Base-by-base conservation (phyloP, 1,140 invertebrate genomes). In the Sycobia sp. region DNA sequence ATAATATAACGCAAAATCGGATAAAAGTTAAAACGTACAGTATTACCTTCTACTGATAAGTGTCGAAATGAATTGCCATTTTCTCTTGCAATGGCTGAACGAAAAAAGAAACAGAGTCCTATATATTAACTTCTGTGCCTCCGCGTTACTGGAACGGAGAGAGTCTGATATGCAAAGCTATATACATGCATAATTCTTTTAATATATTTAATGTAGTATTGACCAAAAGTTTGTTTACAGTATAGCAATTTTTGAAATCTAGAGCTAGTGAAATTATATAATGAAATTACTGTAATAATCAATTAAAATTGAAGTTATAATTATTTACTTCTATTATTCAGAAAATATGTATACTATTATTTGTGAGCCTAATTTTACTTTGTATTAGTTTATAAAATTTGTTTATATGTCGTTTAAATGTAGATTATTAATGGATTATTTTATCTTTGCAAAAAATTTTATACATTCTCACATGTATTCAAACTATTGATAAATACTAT, bases 31-130 rank as follows among this genome's bases (percentile, higher is more conserved):
- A 55, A n/a, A 46, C 9, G 20, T 49, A 55, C 57, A 60, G 56
- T 65, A 65, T 65, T 65, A 60, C 14, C 5, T 49, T 44, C 56
- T 63, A 64, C 43, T 65, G 50, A 65, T 55, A 41, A 65, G 32
- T 65, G 34, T 55, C 23, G 44, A 55, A 47, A 60, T 43, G 23
- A 47, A 55, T 38, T 11, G n/a, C 51, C 34, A 36, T 47, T 55
- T 7, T 65, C 23, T 46, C 39, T 44, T 7, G 14, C 22, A 43
- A 47, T 59, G 3, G 16, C 11, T 16, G n/a, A 65, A 58, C 14
- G 13, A 58, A 41, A 43, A n/a, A 34, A 61, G 22, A 43, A 34
- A 56, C 25, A 54, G 16, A 51, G 27, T 65, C 49, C 39, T 59
- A 41, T 32, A 59, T 55, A 39, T 39, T 54, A 44, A 64, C 29